A percentile compares a stretch with the other conserved stretches of the same genome.
Conservation (phyloP, 2,797 vertebrate genomes). For the Silurus lanzhouensis region DNA sequence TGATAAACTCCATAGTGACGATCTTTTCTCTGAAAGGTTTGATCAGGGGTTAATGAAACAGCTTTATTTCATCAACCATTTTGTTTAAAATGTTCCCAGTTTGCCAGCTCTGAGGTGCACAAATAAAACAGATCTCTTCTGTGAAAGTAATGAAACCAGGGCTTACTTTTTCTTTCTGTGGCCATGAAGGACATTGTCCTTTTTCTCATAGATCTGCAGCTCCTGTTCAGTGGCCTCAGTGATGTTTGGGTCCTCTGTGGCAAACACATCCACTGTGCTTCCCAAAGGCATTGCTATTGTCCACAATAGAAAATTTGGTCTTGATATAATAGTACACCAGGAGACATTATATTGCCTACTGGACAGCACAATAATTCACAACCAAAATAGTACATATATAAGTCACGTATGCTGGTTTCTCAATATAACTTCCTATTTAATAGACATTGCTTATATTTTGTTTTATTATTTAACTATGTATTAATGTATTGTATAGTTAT, state of each 20-base stretch:
- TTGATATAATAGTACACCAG: neutral
- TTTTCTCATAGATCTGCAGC: conserved; percentile 68
- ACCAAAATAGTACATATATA: neutral
- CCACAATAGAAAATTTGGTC: neutral
- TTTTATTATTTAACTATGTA: neutral
- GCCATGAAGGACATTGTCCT: conserved; percentile 63
- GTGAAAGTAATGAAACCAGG: neutral
- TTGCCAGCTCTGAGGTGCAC: neutral
- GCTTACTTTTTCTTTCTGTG: conserved; percentile 62
- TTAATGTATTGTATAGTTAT: neutral
- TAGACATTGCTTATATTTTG: neutral
- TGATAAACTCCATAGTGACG: conserved; percentile 68
- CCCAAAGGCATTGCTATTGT: conserved; percentile 64
- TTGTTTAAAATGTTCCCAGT: too few species aligned
- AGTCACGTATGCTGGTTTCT: neutral
- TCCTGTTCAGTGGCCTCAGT: conserved; percentile 60
- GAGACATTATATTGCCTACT: neutral
- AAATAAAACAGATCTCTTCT: neutral
- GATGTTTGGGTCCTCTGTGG: conserved; percentile 65
- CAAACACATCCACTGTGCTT: conserved; percentile 66
- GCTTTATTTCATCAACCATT: too few species aligned
- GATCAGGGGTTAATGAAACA: neutral
- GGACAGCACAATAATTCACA: neutral
- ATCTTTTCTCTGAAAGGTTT: conserved; percentile 60
- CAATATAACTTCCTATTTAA: too few species aligned